These are phyloP conservation scores for Epinotia demarniana DNA, from an alignment of 2,888 invertebrate genomes.

Conservation along the genomic window DNA sequence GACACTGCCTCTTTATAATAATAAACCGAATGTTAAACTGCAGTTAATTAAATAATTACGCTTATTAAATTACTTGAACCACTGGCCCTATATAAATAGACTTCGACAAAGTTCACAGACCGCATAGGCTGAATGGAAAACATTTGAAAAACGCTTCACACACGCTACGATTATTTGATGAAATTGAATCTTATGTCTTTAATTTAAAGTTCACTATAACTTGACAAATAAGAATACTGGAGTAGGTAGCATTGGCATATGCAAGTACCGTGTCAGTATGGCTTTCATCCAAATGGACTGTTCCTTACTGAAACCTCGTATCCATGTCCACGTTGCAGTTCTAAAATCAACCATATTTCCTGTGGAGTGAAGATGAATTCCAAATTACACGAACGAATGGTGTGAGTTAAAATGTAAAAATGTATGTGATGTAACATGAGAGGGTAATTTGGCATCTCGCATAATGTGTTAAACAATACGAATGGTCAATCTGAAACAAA, in stretches of 20 bases:
- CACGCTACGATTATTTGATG: slow-evolving; percentile 24
- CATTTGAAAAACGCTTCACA: slow-evolving; percentile 47
- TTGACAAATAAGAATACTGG: slow-evolving; percentile 40
- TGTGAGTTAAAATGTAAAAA: not conserved
- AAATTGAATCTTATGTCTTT: slow-evolving; percentile 14
- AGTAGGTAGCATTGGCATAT: slow-evolving; percentile 49
- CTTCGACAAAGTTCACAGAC: slow-evolving; percentile 57
- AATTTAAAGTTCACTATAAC: slow-evolving; percentile 2
- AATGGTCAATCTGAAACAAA: slow-evolving; percentile 60
- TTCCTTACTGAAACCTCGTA: slow-evolving; percentile 4
- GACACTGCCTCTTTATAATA: not conserved
- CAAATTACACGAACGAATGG: not conserved
- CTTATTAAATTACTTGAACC: slow-evolving; percentile 19
- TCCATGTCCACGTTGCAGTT: not conserved
- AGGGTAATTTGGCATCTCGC: slow-evolving; percentile 49
- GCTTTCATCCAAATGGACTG: slow-evolving; percentile 53
- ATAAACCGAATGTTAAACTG: not conserved
- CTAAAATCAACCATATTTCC: not conserved
- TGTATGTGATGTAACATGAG: slow-evolving; percentile 52
- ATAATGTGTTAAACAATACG: slow-evolving; percentile 54
- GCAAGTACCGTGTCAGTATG: slow-evolving; percentile 51
- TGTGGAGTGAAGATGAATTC: not conserved
- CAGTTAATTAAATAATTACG: slow-evolving; percentile 2
- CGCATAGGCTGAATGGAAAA: slow-evolving; percentile 54
- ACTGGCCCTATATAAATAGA: slow-evolving; percentile 54